These are phyloP conservation scores for Catharus minimus DNA, from an alignment of 2,113 vertebrate species.

Conservation along the genomic window DNA sequence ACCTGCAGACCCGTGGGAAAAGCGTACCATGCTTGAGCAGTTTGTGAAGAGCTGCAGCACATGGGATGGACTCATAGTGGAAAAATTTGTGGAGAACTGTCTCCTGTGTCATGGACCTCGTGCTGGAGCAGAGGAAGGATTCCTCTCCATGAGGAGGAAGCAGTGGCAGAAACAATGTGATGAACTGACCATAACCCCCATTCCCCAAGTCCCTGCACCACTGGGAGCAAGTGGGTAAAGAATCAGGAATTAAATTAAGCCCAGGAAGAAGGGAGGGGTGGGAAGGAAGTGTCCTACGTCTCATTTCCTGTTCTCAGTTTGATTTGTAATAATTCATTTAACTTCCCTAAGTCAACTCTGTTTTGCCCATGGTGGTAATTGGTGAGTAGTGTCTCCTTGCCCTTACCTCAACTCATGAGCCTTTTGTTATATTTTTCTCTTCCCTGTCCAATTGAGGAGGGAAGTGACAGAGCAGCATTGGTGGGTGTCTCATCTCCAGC, in stretches of 20 bases:
- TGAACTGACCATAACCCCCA: neutral
- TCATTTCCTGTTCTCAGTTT: neutral
- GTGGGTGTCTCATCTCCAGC: neutral
- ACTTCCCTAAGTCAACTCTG: neutral
- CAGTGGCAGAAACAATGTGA: neutral
- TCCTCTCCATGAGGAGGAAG: neutral
- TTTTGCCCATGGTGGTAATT: neutral
- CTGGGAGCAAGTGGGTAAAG: neutral
- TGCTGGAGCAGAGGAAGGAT: neutral
- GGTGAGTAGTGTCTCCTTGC: neutral
- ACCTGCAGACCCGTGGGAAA: rapidly evolving
- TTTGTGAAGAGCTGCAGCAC: neutral
- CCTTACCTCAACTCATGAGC: neutral
- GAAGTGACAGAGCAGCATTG: neutral
- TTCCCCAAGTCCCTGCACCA: neutral
- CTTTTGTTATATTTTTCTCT: neutral
- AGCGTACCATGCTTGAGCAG: neutral
- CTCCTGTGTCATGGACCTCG: neutral
- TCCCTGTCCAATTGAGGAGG: no score
- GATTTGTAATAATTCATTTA: neutral
- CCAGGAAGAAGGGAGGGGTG: neutral
- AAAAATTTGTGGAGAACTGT: neutral
- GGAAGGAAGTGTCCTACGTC: neutral
- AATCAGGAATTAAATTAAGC: neutral
- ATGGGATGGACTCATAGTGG: neutral